Base-by-base conservation (phyloP, 2,113 vertebrate genomes). In the Uria aalge region DNA sequence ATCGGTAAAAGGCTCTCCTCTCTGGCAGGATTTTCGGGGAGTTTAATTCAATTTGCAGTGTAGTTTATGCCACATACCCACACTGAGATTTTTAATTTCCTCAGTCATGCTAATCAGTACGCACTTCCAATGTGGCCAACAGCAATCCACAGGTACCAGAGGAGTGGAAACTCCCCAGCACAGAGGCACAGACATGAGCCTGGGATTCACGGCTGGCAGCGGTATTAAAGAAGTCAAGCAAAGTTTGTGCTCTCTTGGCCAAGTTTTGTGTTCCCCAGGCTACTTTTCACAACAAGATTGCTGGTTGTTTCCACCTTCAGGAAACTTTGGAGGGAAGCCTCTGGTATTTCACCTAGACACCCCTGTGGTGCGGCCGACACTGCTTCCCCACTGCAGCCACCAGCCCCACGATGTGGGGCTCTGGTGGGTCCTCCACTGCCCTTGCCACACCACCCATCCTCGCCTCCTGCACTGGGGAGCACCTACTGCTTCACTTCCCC, bases 1-100 rank as follows among this genome's bases (percentile, higher is more conserved):
- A 76, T 75, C 4, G 0, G 24, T 85, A 90, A 92, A 75, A 89
- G 36, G 34, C 62, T 89, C 48, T 91, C 68, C n/a, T 55, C 47
- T 77, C 60, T 87, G 83, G 45, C 60, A 78, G 34, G 30, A 78
- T 30, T 94, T 95, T 87, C 4, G 1, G 88, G 77, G 73, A 62
- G 18, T 66, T 85, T 85, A 94, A 94, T 90, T 95, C 52, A 80
- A 91, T 89, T 90, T 92, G 53, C 41, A 73, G 62, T 22, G 21
- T 53, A 77, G 64, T 75, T 92, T 84, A 57, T 56, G 69, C 56
- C 85, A 75, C 34, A 77, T 81, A 73, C 4, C n/a, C 84, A 68
- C 91, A 73, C 34, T 53, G n/a, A 87, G 80, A 82, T 71, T 81
- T 94, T 87, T 48, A n/a, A 91, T 95, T 94, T 94, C 45, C 80